A percentile compares a stretch with the other conserved stretches of the same genome.
phyloP scores from a whole-genome alignment of 2,888 invertebrate species.

The Thalpophila matura region DNA sequence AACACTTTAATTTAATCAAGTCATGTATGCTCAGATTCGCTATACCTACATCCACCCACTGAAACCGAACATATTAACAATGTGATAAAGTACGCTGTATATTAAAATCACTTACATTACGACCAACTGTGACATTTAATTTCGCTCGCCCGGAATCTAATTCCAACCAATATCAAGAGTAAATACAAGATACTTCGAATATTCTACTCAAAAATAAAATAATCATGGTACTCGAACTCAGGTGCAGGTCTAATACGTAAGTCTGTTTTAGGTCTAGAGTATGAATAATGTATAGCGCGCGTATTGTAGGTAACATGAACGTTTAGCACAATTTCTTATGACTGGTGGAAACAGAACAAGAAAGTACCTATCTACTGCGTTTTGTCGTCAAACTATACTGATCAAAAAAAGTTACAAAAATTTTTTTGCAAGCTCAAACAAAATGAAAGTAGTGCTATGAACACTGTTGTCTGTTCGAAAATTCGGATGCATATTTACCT shows the following conservation, averaged over 20 bases:
- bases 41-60: conserved; percentile 17
- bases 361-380: too few species aligned
- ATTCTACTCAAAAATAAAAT: conserved; percentile 40
- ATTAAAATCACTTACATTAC: conserved; percentile 54
- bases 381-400: not conserved
- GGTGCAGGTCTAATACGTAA: conserved; percentile 38
- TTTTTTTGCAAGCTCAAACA: too few species aligned
- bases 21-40: conserved; percentile 21
- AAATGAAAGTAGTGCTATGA: too few species aligned
- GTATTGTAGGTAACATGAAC: not conserved
- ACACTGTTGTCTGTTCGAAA: too few species aligned
- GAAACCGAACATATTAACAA: conserved; percentile 48
- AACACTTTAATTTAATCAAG: conserved; percentile 38
- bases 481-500: too few species aligned
- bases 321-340: not conserved
- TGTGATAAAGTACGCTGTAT: conserved; percentile 38
- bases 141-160: conserved; percentile 34
- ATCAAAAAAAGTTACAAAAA: too few species aligned
- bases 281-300: conserved; percentile 27
- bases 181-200: conserved; percentile 30
- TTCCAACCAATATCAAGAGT: conserved; percentile 37
- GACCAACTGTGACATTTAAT: conserved; percentile 51
- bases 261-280: conserved; percentile 24
- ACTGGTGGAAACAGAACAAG: not conserved
- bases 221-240: conserved; percentile 36